Percentiles rank a stretch among this genome's conserved stretches.
Conservation (phyloP, 2,888 invertebrate genomes). For the Rutpela maculata region DNA sequence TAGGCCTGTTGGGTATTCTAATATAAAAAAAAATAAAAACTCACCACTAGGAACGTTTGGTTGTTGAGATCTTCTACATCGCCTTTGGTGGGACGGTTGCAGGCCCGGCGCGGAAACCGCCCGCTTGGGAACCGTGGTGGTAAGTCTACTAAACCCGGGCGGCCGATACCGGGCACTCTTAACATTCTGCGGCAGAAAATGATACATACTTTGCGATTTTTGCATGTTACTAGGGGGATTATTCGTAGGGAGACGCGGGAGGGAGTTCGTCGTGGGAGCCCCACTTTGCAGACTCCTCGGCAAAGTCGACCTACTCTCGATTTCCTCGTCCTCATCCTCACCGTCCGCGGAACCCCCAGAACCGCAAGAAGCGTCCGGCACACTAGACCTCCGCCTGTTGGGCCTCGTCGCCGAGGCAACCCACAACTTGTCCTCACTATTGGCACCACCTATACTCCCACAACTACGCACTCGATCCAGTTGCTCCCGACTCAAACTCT, state of each 20-base stretch:
- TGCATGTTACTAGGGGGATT: constrained; percentile 75
- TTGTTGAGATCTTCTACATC: constrained; percentile 74
- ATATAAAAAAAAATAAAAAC: constrained; percentile 64
- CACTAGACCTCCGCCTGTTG: constrained; percentile 75
- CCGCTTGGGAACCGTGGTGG: constrained; percentile 79
- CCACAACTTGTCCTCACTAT: constrained; percentile 75
- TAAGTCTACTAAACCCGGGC: constrained; percentile 84
- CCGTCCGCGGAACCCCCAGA: constrained; percentile 75
- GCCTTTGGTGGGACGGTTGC: constrained; percentile 79
- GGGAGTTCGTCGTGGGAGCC: constrained; percentile 82
- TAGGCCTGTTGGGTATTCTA: no score
- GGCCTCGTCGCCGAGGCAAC: constrained; percentile 68
- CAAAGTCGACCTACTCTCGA: constrained; percentile 76
- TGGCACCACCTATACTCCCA: constrained; percentile 87
- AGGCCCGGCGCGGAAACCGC: constrained; percentile 86
- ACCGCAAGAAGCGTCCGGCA: constrained; percentile 76
- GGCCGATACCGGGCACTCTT: constrained; percentile 92
- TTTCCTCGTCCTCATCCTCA: constrained; percentile 75
- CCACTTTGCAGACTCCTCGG: constrained; percentile 80
- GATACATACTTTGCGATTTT: constrained; percentile 80
- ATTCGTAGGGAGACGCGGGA: constrained; percentile 84
- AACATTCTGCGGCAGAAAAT: constrained; percentile 79
- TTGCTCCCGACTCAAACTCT: constrained; percentile 86
- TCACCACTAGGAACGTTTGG: constrained; percentile 77
- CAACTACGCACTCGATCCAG: constrained; percentile 86